A percentile compares a stretch with the other conserved stretches of the same genome.
phyloP scores from a whole-genome alignment of 2,888 invertebrate genomes.

The Andrena haemorrhoa region DNA sequence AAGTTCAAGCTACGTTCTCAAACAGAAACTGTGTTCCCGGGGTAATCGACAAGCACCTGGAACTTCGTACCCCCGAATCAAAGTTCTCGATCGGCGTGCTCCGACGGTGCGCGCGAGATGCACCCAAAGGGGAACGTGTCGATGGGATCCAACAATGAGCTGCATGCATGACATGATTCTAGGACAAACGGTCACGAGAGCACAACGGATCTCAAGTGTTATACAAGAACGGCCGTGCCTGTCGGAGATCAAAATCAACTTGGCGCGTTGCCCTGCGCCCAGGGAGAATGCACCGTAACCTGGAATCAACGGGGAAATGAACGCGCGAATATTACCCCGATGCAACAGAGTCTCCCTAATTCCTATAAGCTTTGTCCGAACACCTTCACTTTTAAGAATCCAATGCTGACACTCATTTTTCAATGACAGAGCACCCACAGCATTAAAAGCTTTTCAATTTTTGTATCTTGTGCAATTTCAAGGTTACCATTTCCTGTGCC shows the following conservation, averaged over 20 bases:
- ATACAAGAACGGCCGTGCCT: constrained; percentile 57
- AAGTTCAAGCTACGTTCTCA: neutral
- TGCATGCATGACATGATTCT: constrained; percentile 56
- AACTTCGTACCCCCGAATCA: neutral
- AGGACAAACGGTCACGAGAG: constrained; percentile 68
- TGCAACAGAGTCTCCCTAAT: constrained; percentile 21
- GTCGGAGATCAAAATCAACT: constrained; percentile 62
- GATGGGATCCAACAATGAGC: constrained; percentile 45
- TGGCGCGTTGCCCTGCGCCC: constrained; percentile 25
- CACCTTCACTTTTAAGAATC: too few species aligned
- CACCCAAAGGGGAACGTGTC: constrained; percentile 32
- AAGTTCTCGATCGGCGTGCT: constrained; percentile 31
- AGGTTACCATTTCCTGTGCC: neutral
- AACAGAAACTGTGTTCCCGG: neutral
- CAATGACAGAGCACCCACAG: too few species aligned
- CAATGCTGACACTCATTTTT: too few species aligned
- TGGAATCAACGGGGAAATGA: constrained; percentile 50
- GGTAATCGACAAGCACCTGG: neutral
- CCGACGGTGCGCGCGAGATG: neutral
- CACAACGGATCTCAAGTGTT: constrained; percentile 34
- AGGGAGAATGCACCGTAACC: constrained; percentile 27
- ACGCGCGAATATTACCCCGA: constrained; percentile 30
- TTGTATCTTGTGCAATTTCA: neutral
- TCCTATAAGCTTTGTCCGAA: neutral
- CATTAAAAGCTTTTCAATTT: too few species aligned